A percentile compares a stretch with the other conserved stretches of the same genome.
Evolutionary conservation across 2,888 invertebrate genomes (phyloP).

Genomic region (Nebria brevicollis): DNA sequence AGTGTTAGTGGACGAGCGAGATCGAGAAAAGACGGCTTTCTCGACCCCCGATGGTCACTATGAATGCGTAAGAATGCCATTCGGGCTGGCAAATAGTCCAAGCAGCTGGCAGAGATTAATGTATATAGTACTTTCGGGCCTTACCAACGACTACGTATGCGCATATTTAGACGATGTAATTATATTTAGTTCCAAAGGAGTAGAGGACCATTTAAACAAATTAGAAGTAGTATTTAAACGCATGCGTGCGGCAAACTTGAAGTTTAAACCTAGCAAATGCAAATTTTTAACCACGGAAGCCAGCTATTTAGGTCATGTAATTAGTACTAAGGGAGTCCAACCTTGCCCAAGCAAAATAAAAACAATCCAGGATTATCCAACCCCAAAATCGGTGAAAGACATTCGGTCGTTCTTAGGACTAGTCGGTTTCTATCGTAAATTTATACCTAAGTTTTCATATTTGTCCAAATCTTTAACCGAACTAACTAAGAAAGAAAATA

Average conservation of each 20-base stretch:
- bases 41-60: conserved; percentile 54
- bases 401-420: conserved; percentile 48
- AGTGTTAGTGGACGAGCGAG: conserved; percentile 53
- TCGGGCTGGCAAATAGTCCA: conserved; percentile 54
- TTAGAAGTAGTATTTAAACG: conserved; percentile 40
- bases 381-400: conserved; percentile 48
- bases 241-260: conserved; percentile 46
- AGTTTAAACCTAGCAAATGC: conserved; percentile 47
- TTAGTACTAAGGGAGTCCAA: conserved; percentile 47
- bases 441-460: conserved; percentile 51
- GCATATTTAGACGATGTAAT: conserved; percentile 51
- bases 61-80: conserved; percentile 54
- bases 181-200: conserved; percentile 49
- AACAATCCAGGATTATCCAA: conserved; percentile 49
- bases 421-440: too few relatives aligned
- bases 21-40: conserved; percentile 55
- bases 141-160: conserved; percentile 52
- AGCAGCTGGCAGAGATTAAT: conserved; percentile 55
- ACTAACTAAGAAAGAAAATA: conserved; percentile 50
- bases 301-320: conserved; percentile 48
- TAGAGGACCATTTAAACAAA: conserved; percentile 47
- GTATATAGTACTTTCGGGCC: conserved; percentile 51
- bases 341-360: conserved; percentile 48
- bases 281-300: conserved; percentile 49
- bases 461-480: conserved; percentile 51